phyloP scores from a whole-genome alignment of 2,113 vertebrate genomes.

The Serinus canaria region DNA sequence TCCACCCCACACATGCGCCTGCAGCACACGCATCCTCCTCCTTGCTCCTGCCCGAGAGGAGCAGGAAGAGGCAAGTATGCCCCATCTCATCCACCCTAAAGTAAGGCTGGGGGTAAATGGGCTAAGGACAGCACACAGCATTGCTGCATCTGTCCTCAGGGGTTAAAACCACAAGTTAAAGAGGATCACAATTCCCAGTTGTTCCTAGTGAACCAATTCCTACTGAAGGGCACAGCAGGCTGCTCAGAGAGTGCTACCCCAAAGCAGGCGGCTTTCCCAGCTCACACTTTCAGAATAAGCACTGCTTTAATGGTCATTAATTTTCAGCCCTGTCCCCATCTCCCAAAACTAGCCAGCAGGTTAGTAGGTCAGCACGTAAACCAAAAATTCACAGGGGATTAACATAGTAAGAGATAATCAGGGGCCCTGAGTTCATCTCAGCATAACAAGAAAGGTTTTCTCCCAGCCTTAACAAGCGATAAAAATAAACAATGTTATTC shows the following conservation, averaged over 20 bases:
- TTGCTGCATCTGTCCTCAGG: neutral
- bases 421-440: neutral
- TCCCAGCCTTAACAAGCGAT: neutral
- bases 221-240: neutral
- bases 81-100: neutral
- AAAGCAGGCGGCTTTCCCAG: neutral
- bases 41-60: neutral
- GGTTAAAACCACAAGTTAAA: neutral
- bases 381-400: slow-evolving; percentile 1
- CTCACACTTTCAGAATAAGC: neutral
- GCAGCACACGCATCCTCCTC: neutral
- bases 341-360: neutral
- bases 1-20: neutral
- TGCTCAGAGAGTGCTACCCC: neutral
- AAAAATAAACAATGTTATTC: neutral
- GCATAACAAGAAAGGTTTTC: neutral
- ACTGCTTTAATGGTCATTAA: neutral
- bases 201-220: neutral
- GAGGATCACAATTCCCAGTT: neutral
- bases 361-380: slow-evolving; percentile 1
- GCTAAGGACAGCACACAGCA: neutral
- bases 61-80: neutral
- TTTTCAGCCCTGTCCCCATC: neutral
- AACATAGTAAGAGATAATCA: slow-evolving; percentile 33
- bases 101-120: neutral